Base-by-base conservation (phyloP, 2,888 invertebrate genomes). In the Trisateles emortualis region DNA sequence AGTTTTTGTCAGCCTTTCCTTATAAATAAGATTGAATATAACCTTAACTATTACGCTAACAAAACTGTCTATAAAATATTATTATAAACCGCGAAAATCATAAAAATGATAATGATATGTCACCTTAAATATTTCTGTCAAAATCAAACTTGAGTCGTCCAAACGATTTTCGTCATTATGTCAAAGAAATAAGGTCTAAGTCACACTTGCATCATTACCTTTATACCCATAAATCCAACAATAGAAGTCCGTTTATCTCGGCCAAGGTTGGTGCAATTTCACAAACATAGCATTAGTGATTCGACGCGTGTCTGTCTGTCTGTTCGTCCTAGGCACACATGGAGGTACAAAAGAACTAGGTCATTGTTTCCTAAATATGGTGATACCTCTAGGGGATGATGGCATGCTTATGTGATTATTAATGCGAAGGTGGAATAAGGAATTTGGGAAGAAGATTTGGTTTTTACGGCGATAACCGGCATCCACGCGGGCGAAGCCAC, bases 251-350 rank as follows among this genome's bases (percentile, higher is more conserved):
- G 56, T 76, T 78, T 73, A 88, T 83, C 67, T 84, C 77, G 88
- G 90, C 76, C 92, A 92, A 90, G 91, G 92, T 78, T 45, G 48
- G 58, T 64, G 75, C 72, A 76, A 80, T 89, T 89, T 84, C 87
- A 84, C 84, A 88, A 90, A 86, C 78, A 47, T 50, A 59, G 58
- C 73, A 87, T 89, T 87, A 87, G 76, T 65, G 64, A 90, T 88
- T 87, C 90, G 67, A 58, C 62, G 67, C 77, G 74, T 78, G 79
- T 83, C 72, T 60, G 57, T 64, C 58, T 64, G 63, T 53, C 64
- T 67, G 69, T 72, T 68, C 72, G 65, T 68, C 64, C 74, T 69
- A 73, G 68, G 68, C 66, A 50, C 36, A 49, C 75, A 72, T 60
- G 44, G 56, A 64, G 81, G 73, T 80, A 88, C 85, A 87, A 88